A percentile compares a stretch with the other conserved stretches of the same genome.
phyloP scores from a whole-genome alignment of 2,797 vertebrate genomes.

The Danio jaintianensis region DNA sequence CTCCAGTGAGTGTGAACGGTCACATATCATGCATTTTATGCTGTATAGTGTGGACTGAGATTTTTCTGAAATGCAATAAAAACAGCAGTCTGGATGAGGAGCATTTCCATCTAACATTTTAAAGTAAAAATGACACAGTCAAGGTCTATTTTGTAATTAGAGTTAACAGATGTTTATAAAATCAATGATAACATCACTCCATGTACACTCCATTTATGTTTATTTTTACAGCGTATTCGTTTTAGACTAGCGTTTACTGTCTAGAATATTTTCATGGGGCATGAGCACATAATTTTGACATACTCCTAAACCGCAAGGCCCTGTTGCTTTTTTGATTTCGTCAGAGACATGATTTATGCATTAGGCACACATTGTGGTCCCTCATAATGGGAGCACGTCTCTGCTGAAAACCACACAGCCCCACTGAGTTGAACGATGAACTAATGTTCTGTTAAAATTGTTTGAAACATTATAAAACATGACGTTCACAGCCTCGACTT shows the following conservation, averaged over 20 bases:
- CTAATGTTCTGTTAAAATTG: conserved; percentile 20
- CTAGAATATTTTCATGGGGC: not conserved
- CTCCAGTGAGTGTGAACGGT: too few relatives aligned
- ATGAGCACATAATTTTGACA: conserved; percentile 1
- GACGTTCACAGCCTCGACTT: conserved; percentile 32
- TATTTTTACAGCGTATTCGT: not conserved
- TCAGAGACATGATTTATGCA: conserved; percentile 34
- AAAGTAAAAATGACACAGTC: too few relatives aligned
- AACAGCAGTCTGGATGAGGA: too few relatives aligned
- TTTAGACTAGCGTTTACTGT: not conserved
- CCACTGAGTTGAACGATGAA: conserved; percentile 51
- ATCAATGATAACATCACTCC: too few relatives aligned
- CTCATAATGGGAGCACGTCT: not conserved
- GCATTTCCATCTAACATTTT: too few relatives aligned
- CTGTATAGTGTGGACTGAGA: too few relatives aligned
- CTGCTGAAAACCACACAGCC: conserved; percentile 49
- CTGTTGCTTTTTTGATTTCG: not conserved
- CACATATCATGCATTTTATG: too few relatives aligned
- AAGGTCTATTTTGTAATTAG: too few relatives aligned
- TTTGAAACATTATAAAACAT: conserved; percentile 43
- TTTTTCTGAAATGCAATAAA: too few relatives aligned
- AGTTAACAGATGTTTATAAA: too few relatives aligned
- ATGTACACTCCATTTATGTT: too few relatives aligned
- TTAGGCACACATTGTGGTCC: conserved; percentile 40
- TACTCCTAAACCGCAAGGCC: not conserved